Base-by-base conservation (phyloP, 1,140 invertebrate species). In the Plectrocnemia conspersa region DNA sequence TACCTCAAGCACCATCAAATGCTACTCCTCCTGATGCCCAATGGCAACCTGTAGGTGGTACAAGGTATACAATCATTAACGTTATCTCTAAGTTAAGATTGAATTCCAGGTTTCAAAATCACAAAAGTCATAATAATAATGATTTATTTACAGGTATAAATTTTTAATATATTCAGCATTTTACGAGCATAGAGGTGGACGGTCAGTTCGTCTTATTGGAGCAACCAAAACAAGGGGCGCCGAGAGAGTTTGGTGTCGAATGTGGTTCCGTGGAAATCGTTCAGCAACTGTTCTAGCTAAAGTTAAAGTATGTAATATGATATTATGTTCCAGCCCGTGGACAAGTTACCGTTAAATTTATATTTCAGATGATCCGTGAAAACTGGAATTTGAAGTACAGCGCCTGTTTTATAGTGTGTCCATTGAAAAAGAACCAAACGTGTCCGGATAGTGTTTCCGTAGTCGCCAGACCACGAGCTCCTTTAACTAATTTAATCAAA, bases 311-410 rank as follows among this genome's bases (percentile, higher is more conserved):
- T 40, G 15, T 54, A 40, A 3, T 36, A 36, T n/a, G n/a, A 19
- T 35, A 29, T 49, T 15, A 35, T 62, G n/a, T 33, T 22, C 10
- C 49, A 19, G 10, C n/a, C 1, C 49, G 3, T 7, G n/a, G 6
- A 29, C n/a, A 29, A 29, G 6, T 29, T 6, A 29, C n/a, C 6
- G 5, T 18, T 54, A 5, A 22, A 22, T 33, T 16, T 13, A 58
- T 46, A 53, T 65, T 71, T 41, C 57, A 87, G 81, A 79, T 88
- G 0, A 94, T 95, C 23, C 76, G 90, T 21, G 92, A 96, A 70
- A 93, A 94, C 69, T 96, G 91, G 91, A 94, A 93, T 68, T 71
- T 94, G 2, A 91, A 91, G 65, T 96, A 93, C 71, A 93, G 89
- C 63, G 92, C 91, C 6, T 89, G 85, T 58, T 95, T 94, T 66